Percentiles rank a stretch among this genome's conserved stretches.
phyloP scores from a whole-genome alignment of 2,888 invertebrate species.

The Eledona agricola region DNA sequence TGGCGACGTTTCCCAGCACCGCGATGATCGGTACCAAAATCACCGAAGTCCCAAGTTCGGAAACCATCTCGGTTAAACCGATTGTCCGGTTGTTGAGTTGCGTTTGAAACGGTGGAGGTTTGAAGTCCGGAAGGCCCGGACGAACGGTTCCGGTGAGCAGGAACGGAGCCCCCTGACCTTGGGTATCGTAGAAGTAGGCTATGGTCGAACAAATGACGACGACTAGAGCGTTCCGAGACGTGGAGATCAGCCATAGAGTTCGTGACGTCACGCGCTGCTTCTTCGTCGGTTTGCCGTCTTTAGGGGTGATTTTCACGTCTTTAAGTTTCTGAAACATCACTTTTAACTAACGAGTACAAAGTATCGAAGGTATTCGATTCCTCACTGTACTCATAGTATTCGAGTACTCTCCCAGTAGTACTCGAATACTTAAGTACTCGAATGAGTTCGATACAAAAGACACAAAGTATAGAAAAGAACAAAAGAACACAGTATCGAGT shows the following conservation, averaged over 20 bases:
- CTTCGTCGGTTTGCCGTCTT: slow-evolving; percentile 59
- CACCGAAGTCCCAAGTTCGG: slow-evolving; percentile 85
- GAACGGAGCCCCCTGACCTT: slow-evolving; percentile 69
- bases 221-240: slow-evolving; percentile 84
- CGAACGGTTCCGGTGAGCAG: slow-evolving; percentile 78
- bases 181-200: slow-evolving; percentile 69
- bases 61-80: slow-evolving; percentile 74
- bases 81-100: slow-evolving; percentile 68
- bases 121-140: slow-evolving; percentile 77
- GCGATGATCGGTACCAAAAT: slow-evolving; percentile 88
- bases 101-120: slow-evolving; percentile 77
- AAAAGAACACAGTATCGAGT: no score
- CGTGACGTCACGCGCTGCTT: slow-evolving; percentile 65
- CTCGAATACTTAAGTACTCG: no score
- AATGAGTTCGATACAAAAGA: no score
- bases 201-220: slow-evolving; percentile 77
- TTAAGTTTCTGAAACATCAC: slow-evolving; percentile 80
- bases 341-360: no score
- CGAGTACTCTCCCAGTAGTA: no score
- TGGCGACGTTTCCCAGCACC: slow-evolving; percentile 92
- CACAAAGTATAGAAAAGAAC: no score
- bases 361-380: no score
- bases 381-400: no score
- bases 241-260: slow-evolving; percentile 79
- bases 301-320: slow-evolving; percentile 67